Evolutionary conservation across 2,113 vertebrate species (phyloP).

Genomic region (Dasypus novemcinctus): DNA sequence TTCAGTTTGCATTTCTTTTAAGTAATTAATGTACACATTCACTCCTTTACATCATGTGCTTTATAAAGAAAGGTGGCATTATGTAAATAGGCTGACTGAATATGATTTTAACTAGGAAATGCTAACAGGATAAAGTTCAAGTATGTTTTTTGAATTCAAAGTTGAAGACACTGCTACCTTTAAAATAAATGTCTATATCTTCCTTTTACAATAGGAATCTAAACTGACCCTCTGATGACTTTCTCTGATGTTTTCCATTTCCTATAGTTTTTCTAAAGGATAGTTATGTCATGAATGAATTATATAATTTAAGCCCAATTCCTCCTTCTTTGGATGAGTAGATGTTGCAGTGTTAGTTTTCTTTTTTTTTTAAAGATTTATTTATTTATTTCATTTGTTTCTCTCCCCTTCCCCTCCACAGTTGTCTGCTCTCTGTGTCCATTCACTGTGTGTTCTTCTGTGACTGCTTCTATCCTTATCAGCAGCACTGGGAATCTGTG

Average conservation of each 20-base stretch:
- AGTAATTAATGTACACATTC: background rate
- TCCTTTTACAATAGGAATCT: background rate
- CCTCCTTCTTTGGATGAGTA: background rate
- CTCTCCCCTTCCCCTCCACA: too few species aligned
- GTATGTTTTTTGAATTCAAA: background rate
- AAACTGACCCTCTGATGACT: background rate
- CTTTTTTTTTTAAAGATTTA: too few species aligned
- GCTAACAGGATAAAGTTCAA: background rate
- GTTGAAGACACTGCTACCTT: background rate
- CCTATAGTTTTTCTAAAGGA: background rate
- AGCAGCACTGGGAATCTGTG: too few species aligned
- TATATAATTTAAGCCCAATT: background rate
- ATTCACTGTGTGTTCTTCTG: too few species aligned
- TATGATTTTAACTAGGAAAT: background rate
- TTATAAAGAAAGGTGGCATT: background rate
- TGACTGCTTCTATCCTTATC: too few species aligned
- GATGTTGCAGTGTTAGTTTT: background rate
- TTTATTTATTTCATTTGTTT: too few species aligned
- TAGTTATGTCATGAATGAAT: background rate
- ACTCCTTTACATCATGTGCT: background rate
- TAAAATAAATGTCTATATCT: background rate
- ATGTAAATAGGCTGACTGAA: background rate
- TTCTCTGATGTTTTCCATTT: constrained; percentile 12
- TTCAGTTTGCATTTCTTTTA: constrained; percentile 36
- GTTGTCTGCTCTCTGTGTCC: too few species aligned